These are phyloP conservation scores for Melolontha melolontha DNA, from an alignment of 2,888 invertebrate species.

Conservation along the genomic window DNA sequence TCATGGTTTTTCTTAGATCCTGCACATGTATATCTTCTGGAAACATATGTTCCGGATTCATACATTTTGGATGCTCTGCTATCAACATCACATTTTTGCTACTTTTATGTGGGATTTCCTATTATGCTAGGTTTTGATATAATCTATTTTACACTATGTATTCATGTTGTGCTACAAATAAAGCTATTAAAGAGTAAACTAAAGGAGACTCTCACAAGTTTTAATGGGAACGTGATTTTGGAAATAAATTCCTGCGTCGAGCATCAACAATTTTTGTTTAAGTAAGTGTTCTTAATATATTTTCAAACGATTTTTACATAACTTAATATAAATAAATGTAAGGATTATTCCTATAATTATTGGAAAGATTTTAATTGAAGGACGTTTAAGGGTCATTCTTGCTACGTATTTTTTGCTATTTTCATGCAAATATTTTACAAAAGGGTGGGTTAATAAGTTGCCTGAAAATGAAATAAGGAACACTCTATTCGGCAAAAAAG, in stretches of 20 bases:
- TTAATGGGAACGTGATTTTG: not conserved
- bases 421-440: too few relatives aligned
- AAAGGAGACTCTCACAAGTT: not conserved
- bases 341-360: too few relatives aligned
- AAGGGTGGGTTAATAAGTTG: too few relatives aligned
- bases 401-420: too few relatives aligned
- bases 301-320: too few relatives aligned
- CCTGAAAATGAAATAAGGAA: too few relatives aligned
- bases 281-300: not conserved
- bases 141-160: not conserved
- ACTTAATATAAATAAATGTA: too few relatives aligned
- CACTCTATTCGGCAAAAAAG: too few relatives aligned
- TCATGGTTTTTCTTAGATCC: too few relatives aligned
- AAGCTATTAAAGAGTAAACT: constrained; percentile 2
- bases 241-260: not conserved
- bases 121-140: not conserved
- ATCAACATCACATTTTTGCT: not conserved
- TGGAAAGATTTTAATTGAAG: too few relatives aligned
- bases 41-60: not conserved
- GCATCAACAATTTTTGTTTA: constrained; percentile 6
- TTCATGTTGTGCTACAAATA: not conserved
- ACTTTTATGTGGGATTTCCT: not conserved
- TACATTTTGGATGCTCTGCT: not conserved
- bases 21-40: not conserved
- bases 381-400: too few relatives aligned